Conservation (phyloP, 1,140 invertebrate species). For the Magallana ariakensis region DNA sequence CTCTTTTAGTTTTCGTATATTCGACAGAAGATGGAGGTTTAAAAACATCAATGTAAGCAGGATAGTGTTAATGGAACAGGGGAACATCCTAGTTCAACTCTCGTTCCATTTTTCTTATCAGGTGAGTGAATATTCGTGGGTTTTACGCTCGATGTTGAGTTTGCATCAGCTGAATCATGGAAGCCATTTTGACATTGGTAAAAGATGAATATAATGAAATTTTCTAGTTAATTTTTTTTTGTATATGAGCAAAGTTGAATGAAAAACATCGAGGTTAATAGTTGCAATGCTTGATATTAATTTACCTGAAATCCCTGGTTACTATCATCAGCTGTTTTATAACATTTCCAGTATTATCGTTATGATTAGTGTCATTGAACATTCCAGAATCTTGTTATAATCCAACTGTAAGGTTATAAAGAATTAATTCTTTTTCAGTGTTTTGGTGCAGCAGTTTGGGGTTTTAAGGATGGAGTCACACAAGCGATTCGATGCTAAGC, state of each 20-base stretch:
- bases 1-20: slow-evolving; percentile 48
- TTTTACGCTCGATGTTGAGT: not conserved
- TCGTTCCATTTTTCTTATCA: slow-evolving; percentile 55
- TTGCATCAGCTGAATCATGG: slow-evolving; percentile 43
- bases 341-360: too few relatives aligned
- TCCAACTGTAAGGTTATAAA: too few relatives aligned
- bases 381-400: too few relatives aligned
- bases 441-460: slow-evolving; percentile 69
- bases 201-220: too few relatives aligned
- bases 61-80: slow-evolving; percentile 66
- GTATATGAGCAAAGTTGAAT: too few relatives aligned
- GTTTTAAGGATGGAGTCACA: slow-evolving; percentile 74
- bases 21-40: slow-evolving; percentile 60
- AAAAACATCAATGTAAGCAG: slow-evolving; percentile 66
- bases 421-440: slow-evolving; percentile 53
- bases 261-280: too few relatives aligned
- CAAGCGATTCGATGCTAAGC: slow-evolving; percentile 74
- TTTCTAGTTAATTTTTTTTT: not conserved
- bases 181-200: slow-evolving; percentile 41
- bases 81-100: slow-evolving; percentile 63
- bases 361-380: too few relatives aligned
- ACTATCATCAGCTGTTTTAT: too few relatives aligned
- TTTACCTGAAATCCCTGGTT: too few relatives aligned
- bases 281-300: too few relatives aligned
- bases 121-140: slow-evolving; percentile 49